Percentiles rank a stretch among this genome's conserved stretches.
phyloP scores from a whole-genome alignment of 2,797 vertebrate species.

The Basileuterus tristriatus region DNA sequence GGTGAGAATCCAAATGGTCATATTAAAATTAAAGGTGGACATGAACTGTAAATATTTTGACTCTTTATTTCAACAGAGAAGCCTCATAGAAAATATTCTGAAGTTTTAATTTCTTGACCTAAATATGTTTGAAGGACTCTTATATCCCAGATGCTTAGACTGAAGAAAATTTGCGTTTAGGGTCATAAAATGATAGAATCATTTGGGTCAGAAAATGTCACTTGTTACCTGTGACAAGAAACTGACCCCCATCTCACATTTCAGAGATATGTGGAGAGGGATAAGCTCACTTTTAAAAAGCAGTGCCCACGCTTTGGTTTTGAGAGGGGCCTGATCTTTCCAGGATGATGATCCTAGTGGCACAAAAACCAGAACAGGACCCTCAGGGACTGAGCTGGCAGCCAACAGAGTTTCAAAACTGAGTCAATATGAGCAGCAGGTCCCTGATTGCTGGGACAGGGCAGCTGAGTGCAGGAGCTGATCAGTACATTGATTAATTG shows the following conservation, averaged over 20 bases:
- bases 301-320: background rate
- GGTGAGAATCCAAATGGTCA: background rate
- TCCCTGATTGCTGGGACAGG: background rate
- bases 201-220: background rate
- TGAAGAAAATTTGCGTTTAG: background rate
- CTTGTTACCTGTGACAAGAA: background rate
- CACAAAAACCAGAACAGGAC: background rate
- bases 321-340: background rate
- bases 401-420: background rate
- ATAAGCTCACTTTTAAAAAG: background rate
- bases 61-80: background rate
- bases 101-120: background rate
- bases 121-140: background rate
- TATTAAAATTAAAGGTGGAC: background rate
- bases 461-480: background rate
- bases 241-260: background rate
- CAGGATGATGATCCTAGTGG: background rate
- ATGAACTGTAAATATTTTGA: background rate
- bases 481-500: background rate
- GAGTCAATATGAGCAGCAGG: fast-evolving
- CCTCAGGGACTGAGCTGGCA: background rate
- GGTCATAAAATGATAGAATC: background rate
- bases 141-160: background rate
- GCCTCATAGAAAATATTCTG: background rate
- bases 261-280: background rate